Evolutionary conservation across 2,888 invertebrate species (phyloP).

Genomic region (Merodon equestris): DNA sequence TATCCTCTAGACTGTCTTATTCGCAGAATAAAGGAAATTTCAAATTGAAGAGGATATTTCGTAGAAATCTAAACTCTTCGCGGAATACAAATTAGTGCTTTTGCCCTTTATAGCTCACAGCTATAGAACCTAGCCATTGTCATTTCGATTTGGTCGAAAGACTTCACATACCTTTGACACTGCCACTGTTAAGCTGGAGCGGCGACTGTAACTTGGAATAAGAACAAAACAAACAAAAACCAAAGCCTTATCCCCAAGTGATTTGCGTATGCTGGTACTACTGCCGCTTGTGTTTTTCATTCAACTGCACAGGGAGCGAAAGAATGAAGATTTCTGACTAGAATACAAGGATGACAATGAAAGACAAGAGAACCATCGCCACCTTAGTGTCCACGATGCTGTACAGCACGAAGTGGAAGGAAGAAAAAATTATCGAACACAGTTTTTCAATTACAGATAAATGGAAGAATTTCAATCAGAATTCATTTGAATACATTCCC

Average conservation of each 20-base stretch:
- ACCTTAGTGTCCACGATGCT: background rate
- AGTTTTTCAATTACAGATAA: slow-evolving; percentile 47
- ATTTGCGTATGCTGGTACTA: slow-evolving; percentile 18
- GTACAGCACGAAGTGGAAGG: background rate
- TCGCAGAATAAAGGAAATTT: slow-evolving; percentile 25
- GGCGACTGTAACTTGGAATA: background rate
- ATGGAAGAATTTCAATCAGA: slow-evolving; percentile 39
- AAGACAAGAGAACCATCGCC: background rate
- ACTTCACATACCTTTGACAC: too few relatives aligned
- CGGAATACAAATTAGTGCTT: slow-evolving; percentile 32
- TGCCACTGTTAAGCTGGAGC: too few relatives aligned
- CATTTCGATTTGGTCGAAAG: too few relatives aligned
- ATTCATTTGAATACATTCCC: slow-evolving; percentile 50
- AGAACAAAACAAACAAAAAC: slow-evolving; percentile 7
- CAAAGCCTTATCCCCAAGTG: slow-evolving; percentile 5
- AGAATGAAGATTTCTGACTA: slow-evolving; percentile 12
- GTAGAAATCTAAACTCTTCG: slow-evolving; percentile 14
- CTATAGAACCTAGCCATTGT: background rate
- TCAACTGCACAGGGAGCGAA: background rate
- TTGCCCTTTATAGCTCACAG: background rate
- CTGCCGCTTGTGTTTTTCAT: too few relatives aligned
- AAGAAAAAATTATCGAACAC: slow-evolving; percentile 35
- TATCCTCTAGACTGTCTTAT: slow-evolving; percentile 37
- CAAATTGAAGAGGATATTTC: slow-evolving; percentile 34
- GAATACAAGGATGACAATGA: slow-evolving; percentile 1